Conservation (phyloP, 2,113 vertebrate species). For the Mellivora capensis region DNA sequence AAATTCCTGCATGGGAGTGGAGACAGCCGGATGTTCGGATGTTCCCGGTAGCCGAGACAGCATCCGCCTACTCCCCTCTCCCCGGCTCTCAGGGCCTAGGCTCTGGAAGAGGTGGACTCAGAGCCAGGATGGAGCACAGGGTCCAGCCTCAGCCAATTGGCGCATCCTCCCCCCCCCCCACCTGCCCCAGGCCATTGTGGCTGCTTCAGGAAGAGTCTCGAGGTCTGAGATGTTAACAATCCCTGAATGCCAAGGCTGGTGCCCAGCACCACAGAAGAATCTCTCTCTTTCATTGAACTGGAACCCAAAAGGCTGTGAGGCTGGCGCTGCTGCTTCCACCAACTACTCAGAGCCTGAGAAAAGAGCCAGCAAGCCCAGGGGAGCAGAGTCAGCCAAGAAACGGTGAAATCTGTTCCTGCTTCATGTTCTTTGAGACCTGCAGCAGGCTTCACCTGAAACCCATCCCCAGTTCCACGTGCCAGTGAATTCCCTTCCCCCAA, state of each 20-base stretch:
- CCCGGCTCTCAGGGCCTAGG: no score
- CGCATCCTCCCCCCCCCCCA: background rate
- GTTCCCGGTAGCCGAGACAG: background rate
- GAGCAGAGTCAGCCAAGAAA: background rate
- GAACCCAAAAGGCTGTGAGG: background rate
- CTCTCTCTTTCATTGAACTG: background rate
- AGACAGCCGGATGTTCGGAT: background rate
- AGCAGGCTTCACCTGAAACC: background rate
- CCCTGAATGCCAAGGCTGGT: background rate
- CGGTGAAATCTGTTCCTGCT: background rate
- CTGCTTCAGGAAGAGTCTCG: background rate
- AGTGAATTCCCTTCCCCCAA: background rate
- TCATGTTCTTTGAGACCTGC: background rate
- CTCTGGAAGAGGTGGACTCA: background rate
- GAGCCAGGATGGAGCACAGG: accelerated
- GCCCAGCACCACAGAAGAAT: background rate
- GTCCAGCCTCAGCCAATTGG: background rate
- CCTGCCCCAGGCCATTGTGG: no score
- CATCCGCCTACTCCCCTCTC: accelerated
- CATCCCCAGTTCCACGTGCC: background rate
- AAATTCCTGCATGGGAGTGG: background rate
- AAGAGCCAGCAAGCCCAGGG: background rate
- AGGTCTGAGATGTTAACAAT: background rate
- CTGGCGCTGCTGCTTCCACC: background rate
- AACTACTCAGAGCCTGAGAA: background rate